Evolutionary conservation across 1,140 invertebrate genomes (phyloP).

Genomic region (Penaeus japonicus): DNA sequence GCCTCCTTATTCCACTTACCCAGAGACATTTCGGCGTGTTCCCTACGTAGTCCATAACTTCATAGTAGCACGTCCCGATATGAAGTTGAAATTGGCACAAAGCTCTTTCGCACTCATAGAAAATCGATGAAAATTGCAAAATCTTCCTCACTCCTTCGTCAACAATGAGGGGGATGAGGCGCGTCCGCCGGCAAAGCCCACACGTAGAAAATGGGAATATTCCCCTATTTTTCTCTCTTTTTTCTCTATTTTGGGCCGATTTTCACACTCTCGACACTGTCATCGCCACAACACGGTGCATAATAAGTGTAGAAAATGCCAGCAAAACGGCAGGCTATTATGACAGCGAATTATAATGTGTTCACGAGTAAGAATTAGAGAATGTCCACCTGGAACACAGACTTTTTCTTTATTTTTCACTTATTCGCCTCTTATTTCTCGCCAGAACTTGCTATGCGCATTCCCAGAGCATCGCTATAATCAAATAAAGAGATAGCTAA

Average conservation of each 20-base stretch:
- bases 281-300: no score
- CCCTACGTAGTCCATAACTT: slow-evolving; percentile 37
- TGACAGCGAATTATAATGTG: no score
- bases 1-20: slow-evolving; percentile 36
- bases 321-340: no score
- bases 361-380: no score
- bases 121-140: slow-evolving; percentile 50
- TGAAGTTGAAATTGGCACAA: neutral
- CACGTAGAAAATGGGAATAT: slow-evolving; percentile 18
- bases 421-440: no score
- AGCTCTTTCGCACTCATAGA: slow-evolving; percentile 27
- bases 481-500: no score
- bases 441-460: no score
- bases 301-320: no score
- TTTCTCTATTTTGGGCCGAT: neutral
- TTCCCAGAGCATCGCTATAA: no score
- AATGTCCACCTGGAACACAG: no score
- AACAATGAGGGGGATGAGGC: slow-evolving; percentile 51
- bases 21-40: slow-evolving; percentile 51
- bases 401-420: no score
- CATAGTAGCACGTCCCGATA: slow-evolving; percentile 34
- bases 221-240: neutral
- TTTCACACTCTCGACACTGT: no score
- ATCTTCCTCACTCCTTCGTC: slow-evolving; percentile 34
- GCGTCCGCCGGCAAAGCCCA: slow-evolving; percentile 38